Evolutionary conservation across 37 sponge, comb jelly and placozoan genomes (phyloP).

Genomic region (Lycopodina hypogea): DNA sequence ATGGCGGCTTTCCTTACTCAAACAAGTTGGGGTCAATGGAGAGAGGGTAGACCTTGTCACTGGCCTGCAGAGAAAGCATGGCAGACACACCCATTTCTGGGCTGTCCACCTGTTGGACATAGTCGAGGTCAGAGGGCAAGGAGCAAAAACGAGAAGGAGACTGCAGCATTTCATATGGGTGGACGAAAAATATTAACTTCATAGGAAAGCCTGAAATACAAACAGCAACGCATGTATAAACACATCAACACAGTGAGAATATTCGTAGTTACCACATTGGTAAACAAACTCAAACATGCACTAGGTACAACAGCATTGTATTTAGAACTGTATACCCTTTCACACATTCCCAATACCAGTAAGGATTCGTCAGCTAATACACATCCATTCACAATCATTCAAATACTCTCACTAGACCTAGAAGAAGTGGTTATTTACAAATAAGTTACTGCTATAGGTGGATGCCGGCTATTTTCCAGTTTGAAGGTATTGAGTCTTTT

Average conservation of each 20-base stretch:
- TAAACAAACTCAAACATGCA: no score
- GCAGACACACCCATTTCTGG: constrained; percentile 35
- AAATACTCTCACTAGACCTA: no score
- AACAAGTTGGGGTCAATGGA: constrained; percentile 50
- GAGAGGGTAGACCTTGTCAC: constrained; percentile 29
- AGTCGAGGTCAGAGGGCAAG: not conserved
- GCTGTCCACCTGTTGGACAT: not conserved
- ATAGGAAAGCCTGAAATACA: constrained; percentile 45
- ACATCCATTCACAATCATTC: no score
- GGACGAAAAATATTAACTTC: constrained; percentile 51
- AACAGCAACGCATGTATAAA: not conserved
- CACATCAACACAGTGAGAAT: not conserved
- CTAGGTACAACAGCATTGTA: no score
- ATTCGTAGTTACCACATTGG: not conserved
- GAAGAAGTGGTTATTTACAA: no score
- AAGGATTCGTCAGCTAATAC: no score
- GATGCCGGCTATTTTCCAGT: no score
- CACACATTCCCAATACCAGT: no score
- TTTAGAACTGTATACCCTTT: no score
- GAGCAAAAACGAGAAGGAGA: constrained; percentile 1
- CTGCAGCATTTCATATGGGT: constrained; percentile 46
- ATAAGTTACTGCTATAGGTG: no score
- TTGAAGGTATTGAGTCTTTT: no score
- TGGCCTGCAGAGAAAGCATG: constrained; percentile 27
- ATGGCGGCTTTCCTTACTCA: no score